These are phyloP conservation scores for Manduca sexta DNA, from an alignment of 1,140 invertebrate species.

Conservation along the genomic window DNA sequence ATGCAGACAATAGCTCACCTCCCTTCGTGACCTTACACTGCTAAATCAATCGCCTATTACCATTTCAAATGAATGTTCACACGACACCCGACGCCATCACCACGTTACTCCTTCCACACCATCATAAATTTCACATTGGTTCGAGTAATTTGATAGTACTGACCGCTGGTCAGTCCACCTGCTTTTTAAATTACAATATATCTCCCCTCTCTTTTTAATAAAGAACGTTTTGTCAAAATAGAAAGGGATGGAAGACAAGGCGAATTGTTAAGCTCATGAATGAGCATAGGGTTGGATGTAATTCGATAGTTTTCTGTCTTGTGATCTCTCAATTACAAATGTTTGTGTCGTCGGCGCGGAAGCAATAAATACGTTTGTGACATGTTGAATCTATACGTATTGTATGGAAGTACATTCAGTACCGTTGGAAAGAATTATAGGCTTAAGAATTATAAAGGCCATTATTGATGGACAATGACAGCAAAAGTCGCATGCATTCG, in stretches of 20 bases:
- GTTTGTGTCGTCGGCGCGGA: conserved; percentile 45
- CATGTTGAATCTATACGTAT: neutral
- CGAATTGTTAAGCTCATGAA: conserved; percentile 11
- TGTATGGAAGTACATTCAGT: too few species aligned
- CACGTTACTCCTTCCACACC: conserved; percentile 42
- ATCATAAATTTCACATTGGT: conserved; percentile 17
- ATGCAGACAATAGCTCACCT: too few species aligned
- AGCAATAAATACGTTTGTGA: conserved; percentile 45
- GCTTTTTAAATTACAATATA: conserved; percentile 19
- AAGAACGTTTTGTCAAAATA: neutral
- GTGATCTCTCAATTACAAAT: conserved; percentile 57
- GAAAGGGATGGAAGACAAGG: conserved; percentile 11
- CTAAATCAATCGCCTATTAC: conserved; percentile 33
- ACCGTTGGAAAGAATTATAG: too few species aligned
- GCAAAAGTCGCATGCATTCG: too few species aligned
- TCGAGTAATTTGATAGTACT: conserved; percentile 44
- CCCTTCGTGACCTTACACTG: too few species aligned
- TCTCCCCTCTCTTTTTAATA: conserved; percentile 15
- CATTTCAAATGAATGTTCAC: conserved; percentile 58
- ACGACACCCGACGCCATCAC: conserved; percentile 25
- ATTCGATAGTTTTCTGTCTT: conserved; percentile 49
- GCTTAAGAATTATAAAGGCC: too few species aligned
- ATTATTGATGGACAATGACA: too few species aligned
- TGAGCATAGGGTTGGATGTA: conserved; percentile 37
- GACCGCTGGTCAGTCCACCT: conserved; percentile 57